Base-by-base conservation (phyloP, 2,113 vertebrate genomes). In the Seriola dumerili region DNA sequence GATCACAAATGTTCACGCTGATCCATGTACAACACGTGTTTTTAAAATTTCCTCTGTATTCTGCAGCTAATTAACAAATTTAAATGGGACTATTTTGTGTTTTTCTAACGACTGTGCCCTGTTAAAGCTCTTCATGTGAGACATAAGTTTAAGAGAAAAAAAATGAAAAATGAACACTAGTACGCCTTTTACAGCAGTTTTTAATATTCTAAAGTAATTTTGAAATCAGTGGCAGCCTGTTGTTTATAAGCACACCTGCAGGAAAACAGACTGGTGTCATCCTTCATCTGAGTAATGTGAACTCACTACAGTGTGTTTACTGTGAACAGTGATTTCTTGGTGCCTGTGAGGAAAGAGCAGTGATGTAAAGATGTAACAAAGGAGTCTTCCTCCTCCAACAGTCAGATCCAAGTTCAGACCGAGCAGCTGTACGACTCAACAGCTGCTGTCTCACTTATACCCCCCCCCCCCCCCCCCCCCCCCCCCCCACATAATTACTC, bases 371-470 rank as follows among this genome's bases (percentile, higher is more conserved):
- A 67, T 44, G 58, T 14, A 66, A 71, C 73, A 59, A 70, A 61
- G 40, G 46, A 13, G 21, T 80, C 75, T 48, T 63, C 80, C 72
- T 67, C 42, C 54, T 82, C 76, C 25, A 7, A 14, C 68, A 21
- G 55, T 50, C 65, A 44, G 6, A 29, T 44, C 76, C 4, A 0
- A 74, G 68, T 73, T 69, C 72, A 85, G 70, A 75, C 44, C 0
- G 58, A 84, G 80, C 91, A 91, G 88, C 92, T 89, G 90, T 69
- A 77, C n/a, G 1, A 52, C 62, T 32, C 70, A 68, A 81, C 91
- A 93, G 90, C 92, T 89, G 90, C 81, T 16, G 80, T 80, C 81
- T 74, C 84, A 36, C 82, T 52, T 29, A 0, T 55, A 0, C 40
- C 10, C 75, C 25, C 84, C 19, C 8, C 40, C 40, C n/a, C n/a